These are phyloP conservation scores for Gnathonemus echidnorhynchus DNA, from an alignment of 2,113 vertebrate species.

Conservation along the genomic window DNA sequence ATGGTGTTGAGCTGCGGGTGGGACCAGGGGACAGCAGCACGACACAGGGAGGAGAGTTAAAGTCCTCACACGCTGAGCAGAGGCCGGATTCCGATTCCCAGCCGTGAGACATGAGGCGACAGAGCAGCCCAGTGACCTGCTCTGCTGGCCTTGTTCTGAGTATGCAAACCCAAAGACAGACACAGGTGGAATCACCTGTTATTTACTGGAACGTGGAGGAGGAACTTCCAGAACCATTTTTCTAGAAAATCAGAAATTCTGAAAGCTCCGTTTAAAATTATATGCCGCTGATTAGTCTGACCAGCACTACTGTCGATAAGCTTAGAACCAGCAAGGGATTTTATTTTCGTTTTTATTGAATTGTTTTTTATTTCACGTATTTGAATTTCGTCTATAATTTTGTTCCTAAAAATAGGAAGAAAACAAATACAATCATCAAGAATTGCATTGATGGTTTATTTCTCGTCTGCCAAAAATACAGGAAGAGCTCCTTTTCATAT, in stretches of 20 bases:
- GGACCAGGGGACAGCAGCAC: neutral
- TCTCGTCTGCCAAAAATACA: neutral
- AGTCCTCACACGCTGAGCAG: neutral
- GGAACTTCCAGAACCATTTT: neutral
- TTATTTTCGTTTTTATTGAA: neutral
- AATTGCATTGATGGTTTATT: neutral
- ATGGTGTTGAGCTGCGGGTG: neutral
- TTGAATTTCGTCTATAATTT: neutral
- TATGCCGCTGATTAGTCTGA: neutral
- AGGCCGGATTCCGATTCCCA: neutral
- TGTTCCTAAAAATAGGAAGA: neutral
- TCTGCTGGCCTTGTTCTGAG: neutral
- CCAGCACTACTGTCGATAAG: neutral
- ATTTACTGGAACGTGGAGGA: neutral
- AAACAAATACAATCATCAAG: neutral
- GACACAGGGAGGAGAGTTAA: neutral
- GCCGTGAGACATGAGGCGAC: neutral
- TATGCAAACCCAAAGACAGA: neutral
- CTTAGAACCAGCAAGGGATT: too few species aligned
- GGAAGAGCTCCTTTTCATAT: neutral
- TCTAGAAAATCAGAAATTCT: neutral
- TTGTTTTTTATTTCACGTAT: neutral
- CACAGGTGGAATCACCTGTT: neutral
- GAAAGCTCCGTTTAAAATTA: neutral
- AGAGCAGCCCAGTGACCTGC: neutral